phyloP scores from a whole-genome alignment of 2,113 vertebrate species.

The Pangasianodon gigas region DNA sequence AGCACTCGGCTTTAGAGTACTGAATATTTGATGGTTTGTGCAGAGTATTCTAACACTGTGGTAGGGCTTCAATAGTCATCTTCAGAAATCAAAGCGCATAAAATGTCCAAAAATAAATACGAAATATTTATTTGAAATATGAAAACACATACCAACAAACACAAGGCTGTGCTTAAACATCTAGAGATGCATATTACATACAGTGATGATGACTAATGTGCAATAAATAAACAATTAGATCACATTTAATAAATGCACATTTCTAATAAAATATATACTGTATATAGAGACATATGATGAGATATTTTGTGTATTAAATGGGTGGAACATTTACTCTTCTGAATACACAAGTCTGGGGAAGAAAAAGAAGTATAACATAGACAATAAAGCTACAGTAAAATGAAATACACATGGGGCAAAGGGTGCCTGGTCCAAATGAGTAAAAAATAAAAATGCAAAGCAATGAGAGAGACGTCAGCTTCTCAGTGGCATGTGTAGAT shows the following conservation, averaged over 20 bases:
- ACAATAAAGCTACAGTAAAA: neutral
- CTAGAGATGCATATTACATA: constrained; percentile 8
- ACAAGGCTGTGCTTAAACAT: neutral
- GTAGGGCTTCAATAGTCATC: neutral
- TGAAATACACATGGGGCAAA: neutral
- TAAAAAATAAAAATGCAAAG: neutral
- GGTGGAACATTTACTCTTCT: constrained; percentile 8
- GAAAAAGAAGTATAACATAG: neutral
- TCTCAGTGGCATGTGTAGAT: neutral
- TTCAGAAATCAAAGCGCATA: neutral
- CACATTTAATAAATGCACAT: constrained; percentile 19
- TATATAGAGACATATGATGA: neutral
- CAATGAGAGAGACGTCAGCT: neutral
- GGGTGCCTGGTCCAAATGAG: constrained; percentile 7
- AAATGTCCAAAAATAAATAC: constrained; percentile 11
- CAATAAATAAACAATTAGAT: constrained; percentile 44
- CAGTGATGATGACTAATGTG: constrained; percentile 34
- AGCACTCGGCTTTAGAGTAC: neutral
- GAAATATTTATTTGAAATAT: neutral
- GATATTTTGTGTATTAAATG: constrained; percentile 5
- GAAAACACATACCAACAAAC: neutral
- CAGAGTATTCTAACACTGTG: neutral
- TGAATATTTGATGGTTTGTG: neutral
- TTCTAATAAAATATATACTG: constrained; percentile 11
- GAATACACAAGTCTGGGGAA: neutral